Conservation (phyloP, 2,797 vertebrate species). For the Molossus molossus region DNA sequence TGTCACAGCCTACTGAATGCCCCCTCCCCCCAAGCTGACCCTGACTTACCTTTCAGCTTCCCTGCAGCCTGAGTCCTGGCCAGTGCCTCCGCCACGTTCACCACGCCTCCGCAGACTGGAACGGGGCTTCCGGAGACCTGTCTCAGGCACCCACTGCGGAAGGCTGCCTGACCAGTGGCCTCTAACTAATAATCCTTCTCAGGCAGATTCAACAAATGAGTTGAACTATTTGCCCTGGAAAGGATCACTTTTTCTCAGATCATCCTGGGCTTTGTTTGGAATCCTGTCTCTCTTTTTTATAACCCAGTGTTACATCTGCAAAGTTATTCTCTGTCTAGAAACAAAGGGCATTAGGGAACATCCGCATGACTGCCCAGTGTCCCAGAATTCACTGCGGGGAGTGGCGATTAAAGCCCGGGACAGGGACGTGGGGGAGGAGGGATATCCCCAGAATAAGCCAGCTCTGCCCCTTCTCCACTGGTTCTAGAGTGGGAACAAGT, state of each 20-base stretch:
- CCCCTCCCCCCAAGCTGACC: not conserved
- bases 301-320: constrained; percentile 82
- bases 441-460: not conserved
- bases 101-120: not conserved
- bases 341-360: not conserved
- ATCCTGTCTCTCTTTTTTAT: constrained; percentile 62
- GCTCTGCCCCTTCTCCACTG: not conserved
- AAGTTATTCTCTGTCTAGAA: constrained; percentile 74
- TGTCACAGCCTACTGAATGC: accelerated
- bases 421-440: not conserved
- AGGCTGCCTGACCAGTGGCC: not conserved
- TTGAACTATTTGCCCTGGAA: constrained; percentile 50
- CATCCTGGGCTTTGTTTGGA: constrained; percentile 61
- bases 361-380: not conserved
- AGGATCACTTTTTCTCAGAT: constrained; percentile 21
- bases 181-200: not conserved
- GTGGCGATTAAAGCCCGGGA: not conserved
- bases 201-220: not conserved
- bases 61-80: not conserved
- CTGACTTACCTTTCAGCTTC: too few relatives aligned
- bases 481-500: not conserved
- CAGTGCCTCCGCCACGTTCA: too few relatives aligned
- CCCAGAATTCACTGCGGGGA: not conserved
- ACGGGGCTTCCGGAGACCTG: not conserved
- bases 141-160: not conserved